Percentiles rank a stretch among this genome's conserved stretches.
Evolutionary conservation across 2,888 invertebrate genomes (phyloP).

Genomic region (Tenthredo distinguenda): DNA sequence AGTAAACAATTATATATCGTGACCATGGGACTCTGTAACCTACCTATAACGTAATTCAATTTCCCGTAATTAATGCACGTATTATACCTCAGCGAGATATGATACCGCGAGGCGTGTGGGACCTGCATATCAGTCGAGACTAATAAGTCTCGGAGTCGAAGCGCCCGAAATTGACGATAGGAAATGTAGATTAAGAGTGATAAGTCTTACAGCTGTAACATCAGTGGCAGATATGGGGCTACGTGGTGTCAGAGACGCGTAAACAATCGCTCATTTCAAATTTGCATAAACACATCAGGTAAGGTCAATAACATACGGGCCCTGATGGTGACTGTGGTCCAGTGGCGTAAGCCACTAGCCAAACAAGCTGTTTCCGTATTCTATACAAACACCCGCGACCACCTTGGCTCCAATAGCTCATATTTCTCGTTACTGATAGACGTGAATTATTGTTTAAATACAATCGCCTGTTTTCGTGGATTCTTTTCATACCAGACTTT

Average conservation of each 20-base stretch:
- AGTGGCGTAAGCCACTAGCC: constrained; percentile 28
- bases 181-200: not conserved
- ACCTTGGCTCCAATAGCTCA: constrained; percentile 45
- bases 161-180: not conserved
- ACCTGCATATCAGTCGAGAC: not conserved
- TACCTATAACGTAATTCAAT: constrained; percentile 15
- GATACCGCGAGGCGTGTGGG: not conserved
- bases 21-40: constrained; percentile 7
- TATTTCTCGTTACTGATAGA: not conserved
- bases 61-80: constrained; percentile 24
- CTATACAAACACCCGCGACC: constrained; percentile 20
- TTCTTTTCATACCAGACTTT: not conserved
- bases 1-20: not conserved
- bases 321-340: not conserved
- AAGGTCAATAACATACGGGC: constrained; percentile 55
- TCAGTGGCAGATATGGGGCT: not conserved
- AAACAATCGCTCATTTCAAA: constrained; percentile 33
- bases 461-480: not conserved
- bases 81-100: not conserved
- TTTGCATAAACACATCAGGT: constrained; percentile 45
- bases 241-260: not conserved
- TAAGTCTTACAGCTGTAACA: not conserved
- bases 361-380: constrained; percentile 50
- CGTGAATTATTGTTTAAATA: not conserved
- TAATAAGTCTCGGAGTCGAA: not conserved